A percentile compares a stretch with the other conserved stretches of the same genome.
Evolutionary conservation across 2,113 vertebrate species (phyloP).

Genomic region (Cochlearius cochlearius): DNA sequence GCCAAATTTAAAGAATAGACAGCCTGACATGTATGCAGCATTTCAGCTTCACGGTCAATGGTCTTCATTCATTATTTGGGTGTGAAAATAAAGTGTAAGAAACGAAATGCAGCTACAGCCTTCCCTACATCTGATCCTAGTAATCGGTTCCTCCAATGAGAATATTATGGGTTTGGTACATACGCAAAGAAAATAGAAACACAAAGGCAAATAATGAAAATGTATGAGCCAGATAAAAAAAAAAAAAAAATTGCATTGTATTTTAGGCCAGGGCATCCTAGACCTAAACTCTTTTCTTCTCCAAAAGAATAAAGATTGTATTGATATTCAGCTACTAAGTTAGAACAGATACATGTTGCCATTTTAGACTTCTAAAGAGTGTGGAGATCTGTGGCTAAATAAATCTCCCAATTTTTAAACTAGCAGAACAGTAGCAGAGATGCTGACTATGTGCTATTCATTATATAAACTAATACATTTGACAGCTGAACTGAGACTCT

Average conservation of each 20-base stretch:
- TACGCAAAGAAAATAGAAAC: constrained; percentile 10
- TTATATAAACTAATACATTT: constrained; percentile 18
- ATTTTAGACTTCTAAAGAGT: neutral
- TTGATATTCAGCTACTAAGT: neutral
- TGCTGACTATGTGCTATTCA: constrained; percentile 14
- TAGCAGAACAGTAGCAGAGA: constrained; percentile 54
- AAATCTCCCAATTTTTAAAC: constrained; percentile 25
- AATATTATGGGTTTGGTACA: neutral
- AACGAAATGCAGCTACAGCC: constrained; percentile 10
- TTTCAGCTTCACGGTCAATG: constrained; percentile 38
- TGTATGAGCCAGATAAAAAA: neutral
- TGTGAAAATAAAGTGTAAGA: constrained; percentile 37
- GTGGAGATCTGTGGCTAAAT: neutral
- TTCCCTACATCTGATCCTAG: neutral
- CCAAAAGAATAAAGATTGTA: neutral
- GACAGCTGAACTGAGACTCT: constrained; percentile 48
- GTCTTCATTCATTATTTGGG: constrained; percentile 27
- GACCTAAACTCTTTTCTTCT: neutral
- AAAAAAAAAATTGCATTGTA: neutral
- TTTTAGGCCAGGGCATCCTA: neutral
- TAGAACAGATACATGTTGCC: neutral
- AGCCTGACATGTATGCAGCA: constrained; percentile 20
- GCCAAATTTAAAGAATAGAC: constrained; percentile 41
- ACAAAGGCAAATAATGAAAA: neutral
- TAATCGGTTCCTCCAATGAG: neutral